Percentiles rank a stretch among this genome's conserved stretches.
Conservation (phyloP, 2,113 vertebrate genomes). For the Aegotheles bennettii region DNA sequence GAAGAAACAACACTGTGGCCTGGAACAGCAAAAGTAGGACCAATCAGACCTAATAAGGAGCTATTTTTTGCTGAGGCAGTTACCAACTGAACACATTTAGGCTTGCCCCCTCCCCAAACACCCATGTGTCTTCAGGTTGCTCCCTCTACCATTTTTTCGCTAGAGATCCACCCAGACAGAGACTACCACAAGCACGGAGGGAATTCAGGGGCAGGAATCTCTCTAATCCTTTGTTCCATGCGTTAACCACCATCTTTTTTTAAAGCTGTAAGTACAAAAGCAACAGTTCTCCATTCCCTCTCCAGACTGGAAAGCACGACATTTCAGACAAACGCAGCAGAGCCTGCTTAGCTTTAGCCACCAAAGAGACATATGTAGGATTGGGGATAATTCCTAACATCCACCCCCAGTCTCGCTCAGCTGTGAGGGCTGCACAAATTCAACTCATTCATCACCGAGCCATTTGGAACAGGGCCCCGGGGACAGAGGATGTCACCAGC, state of each 20-base stretch:
- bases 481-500: constrained; percentile 32
- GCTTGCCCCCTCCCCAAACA: background rate
- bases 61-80: background rate
- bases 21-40: background rate
- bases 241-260: constrained; percentile 19
- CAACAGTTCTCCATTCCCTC: constrained; percentile 14
- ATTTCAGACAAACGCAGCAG: background rate
- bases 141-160: background rate
- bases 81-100: background rate
- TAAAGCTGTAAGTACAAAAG: constrained; percentile 18
- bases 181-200: background rate
- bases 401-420: constrained; percentile 40
- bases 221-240: constrained; percentile 17
- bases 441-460: constrained; percentile 53
- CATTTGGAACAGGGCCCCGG: background rate
- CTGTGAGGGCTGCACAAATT: constrained; percentile 43
- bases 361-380: constrained; percentile 31
- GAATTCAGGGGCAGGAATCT: background rate
- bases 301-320: background rate
- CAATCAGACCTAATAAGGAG: background rate
- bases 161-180: background rate
- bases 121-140: background rate
- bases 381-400: constrained; percentile 54
- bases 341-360: constrained; percentile 45
- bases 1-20: background rate